phyloP scores from a whole-genome alignment of 2,113 vertebrate genomes.

The Alouatta palliata region DNA sequence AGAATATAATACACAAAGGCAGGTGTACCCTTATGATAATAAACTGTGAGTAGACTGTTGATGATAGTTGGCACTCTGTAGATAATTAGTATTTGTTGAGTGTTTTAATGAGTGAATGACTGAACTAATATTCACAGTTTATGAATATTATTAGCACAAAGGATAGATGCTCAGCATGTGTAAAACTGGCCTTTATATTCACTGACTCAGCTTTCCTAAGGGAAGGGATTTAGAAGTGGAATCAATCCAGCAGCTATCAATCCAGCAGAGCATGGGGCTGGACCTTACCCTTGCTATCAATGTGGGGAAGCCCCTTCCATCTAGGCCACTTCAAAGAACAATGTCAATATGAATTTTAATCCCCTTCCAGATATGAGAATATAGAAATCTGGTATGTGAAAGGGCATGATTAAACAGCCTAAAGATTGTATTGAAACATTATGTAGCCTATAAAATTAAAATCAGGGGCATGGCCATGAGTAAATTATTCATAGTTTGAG shows the following conservation, averaged over 20 bases:
- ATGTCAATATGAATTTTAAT: neutral
- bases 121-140: neutral
- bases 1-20: neutral
- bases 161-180: neutral
- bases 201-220: neutral
- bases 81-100: neutral
- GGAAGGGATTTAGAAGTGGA: neutral
- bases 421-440: neutral
- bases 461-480: neutral
- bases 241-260: neutral
- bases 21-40: neutral
- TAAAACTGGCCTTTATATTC: neutral
- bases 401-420: neutral
- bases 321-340: neutral
- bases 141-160: neutral
- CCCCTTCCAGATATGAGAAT: neutral
- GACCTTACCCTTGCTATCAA: neutral
- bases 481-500: neutral
- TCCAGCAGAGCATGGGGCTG: fast-evolving
- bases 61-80: neutral
- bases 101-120: neutral
- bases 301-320: neutral
- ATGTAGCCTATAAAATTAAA: neutral
- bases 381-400: neutral
- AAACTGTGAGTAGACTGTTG: neutral